phyloP scores from a whole-genome alignment of 2,113 vertebrate species.

The Apteryx mantelli region DNA sequence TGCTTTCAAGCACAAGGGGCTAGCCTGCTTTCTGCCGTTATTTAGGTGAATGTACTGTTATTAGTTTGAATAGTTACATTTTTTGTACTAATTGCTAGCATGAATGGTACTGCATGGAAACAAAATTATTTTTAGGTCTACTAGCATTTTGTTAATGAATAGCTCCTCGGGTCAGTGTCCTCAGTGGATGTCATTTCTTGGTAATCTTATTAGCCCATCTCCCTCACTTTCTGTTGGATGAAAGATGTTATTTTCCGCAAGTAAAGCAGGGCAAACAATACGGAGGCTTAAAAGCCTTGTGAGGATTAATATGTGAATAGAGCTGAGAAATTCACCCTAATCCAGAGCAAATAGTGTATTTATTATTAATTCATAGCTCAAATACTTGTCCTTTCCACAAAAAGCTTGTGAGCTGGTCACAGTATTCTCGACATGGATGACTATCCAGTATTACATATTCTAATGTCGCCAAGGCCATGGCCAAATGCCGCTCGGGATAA shows the following conservation, averaged over 20 bases:
- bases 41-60: neutral
- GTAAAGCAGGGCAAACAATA: neutral
- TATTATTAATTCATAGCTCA: neutral
- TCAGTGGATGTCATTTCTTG: conserved; percentile 25
- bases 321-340: neutral
- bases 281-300: neutral
- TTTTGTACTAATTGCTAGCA: conserved; percentile 1
- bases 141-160: neutral
- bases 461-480: neutral
- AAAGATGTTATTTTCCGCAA: neutral
- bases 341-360: neutral
- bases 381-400: neutral
- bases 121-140: conserved; percentile 22
- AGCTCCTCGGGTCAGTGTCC: neutral
- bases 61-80: neutral
- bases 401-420: fast-evolving
- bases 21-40: neutral
- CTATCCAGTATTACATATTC: neutral
- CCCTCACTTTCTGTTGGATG: neutral
- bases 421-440: fast-evolving
- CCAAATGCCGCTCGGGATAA: neutral
- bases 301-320: neutral
- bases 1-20: neutral
- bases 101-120: neutral
- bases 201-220: conserved; percentile 39